Evolutionary conservation across 2,797 vertebrate species (phyloP), one percentile per base, ranked within the genome.

Genomic region (Erpetoichthys calabaricus): DNA sequence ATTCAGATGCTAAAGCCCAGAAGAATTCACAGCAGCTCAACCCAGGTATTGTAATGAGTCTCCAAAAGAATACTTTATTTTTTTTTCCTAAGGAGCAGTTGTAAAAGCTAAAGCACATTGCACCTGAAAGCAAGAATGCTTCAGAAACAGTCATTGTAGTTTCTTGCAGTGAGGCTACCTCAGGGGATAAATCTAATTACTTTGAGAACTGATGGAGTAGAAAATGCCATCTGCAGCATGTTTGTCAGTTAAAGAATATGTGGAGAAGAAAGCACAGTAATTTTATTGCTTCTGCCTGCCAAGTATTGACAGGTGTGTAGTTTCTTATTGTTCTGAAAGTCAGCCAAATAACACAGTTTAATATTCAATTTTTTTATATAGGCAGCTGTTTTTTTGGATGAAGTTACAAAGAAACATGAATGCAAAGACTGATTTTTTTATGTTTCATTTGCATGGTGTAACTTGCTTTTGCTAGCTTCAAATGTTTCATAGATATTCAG

Each of bases 251-350:
- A 9, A 8, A 54, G 8, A 53, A 54, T 25, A 53, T 25, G 25
- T 6, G 42, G 53, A 8, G 25, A 41, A 42, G 25, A 54, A 54
- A 54, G 41, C 53, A 42, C 44, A 54, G 41, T 41, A 54, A 25
- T 41, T 42, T 42, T 54, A 42, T 5, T 42, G 5, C 41, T 8
- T 43, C 6, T 3, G 50, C 50, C 41, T 51, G 50, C 50, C 50
- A 51, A 51, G 41, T 51, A 9, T 25, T 51, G 50, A 51, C 50
- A 51, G 50, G 50, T 51, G 50, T 51, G 50, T 9, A 5, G 50
- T 51, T 51, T 25, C 50, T 51, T 25, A 51, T 51, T 51, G 50
- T 51, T 51, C 50, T 51, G 50, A 51, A 51, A 51, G 50, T 9
- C 50, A 51, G 50, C 50, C 50, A 51, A 51, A 51, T 51, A 51